Evolutionary conservation across 2,888 invertebrate species (phyloP), one percentile per base, ranked within the genome.

Genomic region (Protophormia terraenovae): DNA sequence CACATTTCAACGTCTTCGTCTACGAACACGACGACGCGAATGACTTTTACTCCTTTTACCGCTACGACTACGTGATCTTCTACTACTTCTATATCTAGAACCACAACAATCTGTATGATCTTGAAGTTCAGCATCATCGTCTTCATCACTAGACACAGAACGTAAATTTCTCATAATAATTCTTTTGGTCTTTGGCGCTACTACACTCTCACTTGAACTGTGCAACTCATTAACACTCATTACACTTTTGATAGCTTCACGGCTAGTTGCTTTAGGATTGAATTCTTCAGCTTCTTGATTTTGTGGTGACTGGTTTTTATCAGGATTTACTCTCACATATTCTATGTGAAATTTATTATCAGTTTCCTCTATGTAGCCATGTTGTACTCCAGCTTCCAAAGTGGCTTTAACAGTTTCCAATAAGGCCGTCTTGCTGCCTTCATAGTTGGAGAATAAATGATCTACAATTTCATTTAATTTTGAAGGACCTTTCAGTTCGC

Each of bases 311-410:
- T n/a, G n/a, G n/a, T n/a, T n/a, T n/a, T n/a, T n/a, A n/a, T n/a
- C n/a, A n/a, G n/a, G n/a, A n/a, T n/a, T n/a, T n/a, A n/a, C n/a
- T n/a, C n/a, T n/a, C n/a, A n/a, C n/a, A n/a, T 45, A 7, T 22
- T 55, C 16, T 2, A 7, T 14, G 1, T 29, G 10, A 55, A 41
- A 76, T 24, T 32, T 27, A 6, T 76, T 53, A 0, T 55, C 55
- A 1, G 41, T 8, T 14, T 76, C 29, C n/a, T 10, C 12, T 32
- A 76, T 66, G 6, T 22, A 66, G 1, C 64, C 80, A 32, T 45
- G 58, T 14, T 60, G 41, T 7, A 79, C 62, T 16, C 79, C 79
- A 22, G 50, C 71, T 3, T 79, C 53, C 12, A 79, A n/a, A 38
- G 62, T 29, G 10, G 1, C 12, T 71, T 71, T 62, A 14, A 47